Percentiles rank a stretch among this genome's conserved stretches.
Conservation (phyloP, 2,797 vertebrate genomes). For the Tragopan temminckii region DNA sequence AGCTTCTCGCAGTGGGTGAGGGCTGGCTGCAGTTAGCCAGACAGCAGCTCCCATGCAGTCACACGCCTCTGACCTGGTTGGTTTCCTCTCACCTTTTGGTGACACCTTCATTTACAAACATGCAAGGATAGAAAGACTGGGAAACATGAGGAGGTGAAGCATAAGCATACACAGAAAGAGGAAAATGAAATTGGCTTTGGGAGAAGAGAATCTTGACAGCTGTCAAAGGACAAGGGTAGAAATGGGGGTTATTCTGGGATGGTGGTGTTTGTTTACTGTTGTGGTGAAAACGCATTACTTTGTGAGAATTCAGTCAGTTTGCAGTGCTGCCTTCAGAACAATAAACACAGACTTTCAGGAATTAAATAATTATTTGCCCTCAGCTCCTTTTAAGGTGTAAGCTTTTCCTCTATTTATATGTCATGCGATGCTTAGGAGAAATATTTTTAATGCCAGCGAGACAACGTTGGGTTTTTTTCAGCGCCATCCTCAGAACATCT, state of each 20-base stretch:
- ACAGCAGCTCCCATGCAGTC: not conserved
- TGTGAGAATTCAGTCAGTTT: not conserved
- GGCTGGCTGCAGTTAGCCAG: not conserved
- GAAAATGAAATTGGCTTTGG: not conserved
- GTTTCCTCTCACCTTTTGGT: not conserved
- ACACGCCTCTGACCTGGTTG: rapidly evolving
- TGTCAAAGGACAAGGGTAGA: not conserved
- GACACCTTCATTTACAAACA: not conserved
- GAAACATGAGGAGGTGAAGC: not conserved
- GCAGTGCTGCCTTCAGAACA: not conserved
- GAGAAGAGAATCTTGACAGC: not conserved
- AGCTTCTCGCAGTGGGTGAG: not conserved
- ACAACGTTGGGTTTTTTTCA: not conserved
- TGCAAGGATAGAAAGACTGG: rapidly evolving
- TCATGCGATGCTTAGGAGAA: not conserved
- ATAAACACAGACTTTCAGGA: not conserved
- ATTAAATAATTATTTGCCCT: not conserved
- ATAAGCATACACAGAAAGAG: not conserved
- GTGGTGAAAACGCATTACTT: rapidly evolving
- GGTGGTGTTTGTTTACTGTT: not conserved
- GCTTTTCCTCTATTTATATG: not conserved
- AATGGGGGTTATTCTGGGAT: not conserved
- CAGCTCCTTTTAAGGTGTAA: not conserved
- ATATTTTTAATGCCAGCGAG: not conserved
- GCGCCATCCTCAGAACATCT: not conserved